These are phyloP conservation scores for Hydrotaea diabolus DNA, from an alignment of 2,888 invertebrate species.

Conservation along the genomic window DNA sequence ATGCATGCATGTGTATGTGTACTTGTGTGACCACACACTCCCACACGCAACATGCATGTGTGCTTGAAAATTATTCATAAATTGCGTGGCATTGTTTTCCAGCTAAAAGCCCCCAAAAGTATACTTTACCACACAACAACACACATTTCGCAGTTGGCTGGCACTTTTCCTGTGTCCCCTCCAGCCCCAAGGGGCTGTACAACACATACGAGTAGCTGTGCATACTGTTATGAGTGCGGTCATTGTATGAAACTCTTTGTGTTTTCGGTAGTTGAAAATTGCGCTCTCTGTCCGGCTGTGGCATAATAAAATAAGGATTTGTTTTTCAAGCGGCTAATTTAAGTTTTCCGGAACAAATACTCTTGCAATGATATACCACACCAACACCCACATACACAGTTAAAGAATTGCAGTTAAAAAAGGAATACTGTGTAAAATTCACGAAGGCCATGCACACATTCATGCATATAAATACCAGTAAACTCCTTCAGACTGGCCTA, in stretches of 20 bases:
- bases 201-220: too few relatives aligned
- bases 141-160: background rate
- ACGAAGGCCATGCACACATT: too few relatives aligned
- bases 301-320: background rate
- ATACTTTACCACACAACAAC: conserved; percentile 3
- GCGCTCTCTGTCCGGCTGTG: background rate
- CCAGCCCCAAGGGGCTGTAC: background rate
- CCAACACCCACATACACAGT: too few relatives aligned
- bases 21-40: background rate
- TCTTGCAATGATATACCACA: too few relatives aligned
- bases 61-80: background rate
- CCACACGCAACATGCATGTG: background rate
- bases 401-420: too few relatives aligned
- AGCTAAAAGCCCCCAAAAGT: conserved; percentile 5
- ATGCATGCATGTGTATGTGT: too few relatives aligned
- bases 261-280: background rate
- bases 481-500: too few relatives aligned
- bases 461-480: too few relatives aligned
- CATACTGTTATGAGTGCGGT: background rate
- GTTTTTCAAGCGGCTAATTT: background rate
- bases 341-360: background rate
- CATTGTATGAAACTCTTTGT: background rate
- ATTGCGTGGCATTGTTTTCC: background rate
- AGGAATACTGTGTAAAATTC: too few relatives aligned
- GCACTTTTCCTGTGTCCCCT: background rate